Base-by-base conservation (phyloP, 2,797 vertebrate genomes). In the Delichon dasypus region DNA sequence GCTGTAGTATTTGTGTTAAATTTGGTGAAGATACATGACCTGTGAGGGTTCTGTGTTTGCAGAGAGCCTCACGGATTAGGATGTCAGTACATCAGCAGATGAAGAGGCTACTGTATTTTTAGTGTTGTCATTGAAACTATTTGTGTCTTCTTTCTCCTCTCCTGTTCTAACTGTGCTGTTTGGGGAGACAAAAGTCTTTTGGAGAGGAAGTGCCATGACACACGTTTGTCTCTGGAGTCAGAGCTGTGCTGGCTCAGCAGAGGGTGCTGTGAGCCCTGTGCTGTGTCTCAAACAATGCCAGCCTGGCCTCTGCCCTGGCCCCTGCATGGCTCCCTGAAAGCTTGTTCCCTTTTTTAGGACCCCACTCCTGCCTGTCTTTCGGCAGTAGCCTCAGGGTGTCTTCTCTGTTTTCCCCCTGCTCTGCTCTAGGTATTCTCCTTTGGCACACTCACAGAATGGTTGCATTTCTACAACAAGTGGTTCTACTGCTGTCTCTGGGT, bases 401-500 rank as follows among this genome's bases (percentile, higher is more conserved):
- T 79, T 60, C 57, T 87, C 27, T 72, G 18, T 58, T 34, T 27
- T 9, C 27, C 30, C n/a, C 25, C 32, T 48, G 20, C 34, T 61
- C 67, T 27, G 84, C 74, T 74, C 48, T 91, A 99, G 99, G 99
- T 98, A 75, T 99, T 99, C 96, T 87, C 98, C 72, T 99, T 99
- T 38, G 99, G 99, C 64, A 99, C 99, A 0, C 88, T 99, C 83
- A 99, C 99, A 0, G 99, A 99, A 94, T 99, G 99, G 99, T 97
- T 99, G 90, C 98, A 98, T 64, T 98, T 99, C 97, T 99, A 99
- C 98, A 99, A 98, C 94, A 95, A 98, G 87, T 98, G 98, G 95
- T 98, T 99, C 92, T 99, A 99, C 97, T 99, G 98, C 67, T 77
- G 92, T 80, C 97, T 99, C 73, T 99, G 99, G 99, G 97, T 99